phyloP scores from a whole-genome alignment of 92 coral and sea anemone species.

The Heliopora coerulea region DNA sequence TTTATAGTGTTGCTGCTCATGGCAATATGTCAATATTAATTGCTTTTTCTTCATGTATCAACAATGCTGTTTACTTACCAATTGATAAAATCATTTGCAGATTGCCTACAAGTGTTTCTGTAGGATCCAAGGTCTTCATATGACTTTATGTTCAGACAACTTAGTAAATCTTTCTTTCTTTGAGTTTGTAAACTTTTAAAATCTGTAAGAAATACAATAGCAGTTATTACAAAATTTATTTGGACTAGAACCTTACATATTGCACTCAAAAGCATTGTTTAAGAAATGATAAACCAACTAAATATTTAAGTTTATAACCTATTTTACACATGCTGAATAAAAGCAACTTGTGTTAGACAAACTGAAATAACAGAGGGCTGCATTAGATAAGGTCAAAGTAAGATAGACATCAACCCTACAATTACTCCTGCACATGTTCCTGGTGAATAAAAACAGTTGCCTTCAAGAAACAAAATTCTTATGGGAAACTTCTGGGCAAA shows the following conservation, averaged over 20 bases:
- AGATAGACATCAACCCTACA: too few species aligned
- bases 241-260: not conserved
- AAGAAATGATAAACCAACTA: not conserved
- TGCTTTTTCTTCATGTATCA: too few species aligned
- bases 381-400: too few species aligned
- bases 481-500: too few species aligned
- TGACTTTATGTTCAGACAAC: slow-evolving; percentile 59
- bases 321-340: too few species aligned
- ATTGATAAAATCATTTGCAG: slow-evolving; percentile 79
- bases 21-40: not conserved
- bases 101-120: slow-evolving; percentile 55
- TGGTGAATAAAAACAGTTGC: too few species aligned
- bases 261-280: not conserved
- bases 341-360: too few species aligned
- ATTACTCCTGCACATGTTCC: too few species aligned
- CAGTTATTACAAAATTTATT: too few species aligned
- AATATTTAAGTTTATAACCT: not conserved
- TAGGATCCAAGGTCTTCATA: slow-evolving; percentile 61
- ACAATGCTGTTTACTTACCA: slow-evolving; percentile 74
- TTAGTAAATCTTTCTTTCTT: slow-evolving; percentile 61
- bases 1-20: not conserved
- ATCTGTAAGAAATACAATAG: slow-evolving; percentile 50
- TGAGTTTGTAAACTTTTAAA: slow-evolving; percentile 61
- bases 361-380: too few species aligned
- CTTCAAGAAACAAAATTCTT: too few species aligned